Evolutionary conservation across 1,140 invertebrate genomes (phyloP).

Genomic region (Fopius arisanus): DNA sequence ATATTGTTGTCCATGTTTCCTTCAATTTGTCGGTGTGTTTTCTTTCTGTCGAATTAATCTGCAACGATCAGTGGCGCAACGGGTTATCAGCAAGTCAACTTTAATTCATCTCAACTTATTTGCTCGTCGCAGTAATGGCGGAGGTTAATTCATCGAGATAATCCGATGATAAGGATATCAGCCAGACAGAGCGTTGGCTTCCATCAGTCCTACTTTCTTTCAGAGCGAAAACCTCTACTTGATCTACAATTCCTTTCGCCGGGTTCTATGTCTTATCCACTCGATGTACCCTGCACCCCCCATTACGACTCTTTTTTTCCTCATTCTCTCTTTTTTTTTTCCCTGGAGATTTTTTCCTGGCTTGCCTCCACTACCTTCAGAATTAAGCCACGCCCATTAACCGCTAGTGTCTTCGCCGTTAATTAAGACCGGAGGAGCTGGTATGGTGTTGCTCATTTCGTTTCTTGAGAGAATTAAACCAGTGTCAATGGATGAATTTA

Average conservation of each 20-base stretch:
- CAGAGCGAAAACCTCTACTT: not conserved
- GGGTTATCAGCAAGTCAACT: not conserved
- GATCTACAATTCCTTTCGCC: not conserved
- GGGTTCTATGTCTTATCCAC: not conserved
- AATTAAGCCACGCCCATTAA: too few relatives aligned
- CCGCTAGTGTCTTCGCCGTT: too few relatives aligned
- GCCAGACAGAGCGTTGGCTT: not conserved
- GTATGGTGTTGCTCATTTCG: too few relatives aligned
- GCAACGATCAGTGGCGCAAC: not conserved
- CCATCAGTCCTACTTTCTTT: not conserved
- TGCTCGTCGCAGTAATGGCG: constrained; percentile 7
- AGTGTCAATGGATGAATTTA: too few relatives aligned
- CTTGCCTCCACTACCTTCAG: too few relatives aligned
- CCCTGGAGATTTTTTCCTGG: too few relatives aligned
- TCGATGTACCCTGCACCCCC: not conserved
- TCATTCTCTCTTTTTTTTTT: too few relatives aligned
- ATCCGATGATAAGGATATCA: constrained; percentile 12
- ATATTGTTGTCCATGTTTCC: not conserved
- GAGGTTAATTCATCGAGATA: constrained; percentile 16
- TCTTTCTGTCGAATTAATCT: not conserved
- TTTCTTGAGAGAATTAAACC: too few relatives aligned
- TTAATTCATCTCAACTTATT: not conserved
- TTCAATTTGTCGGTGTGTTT: too few relatives aligned
- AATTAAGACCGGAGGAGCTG: too few relatives aligned
- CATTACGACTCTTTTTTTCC: not conserved